Base-by-base conservation (phyloP, 2,888 invertebrate genomes). In the Hirtodrosophila histrioides region DNA sequence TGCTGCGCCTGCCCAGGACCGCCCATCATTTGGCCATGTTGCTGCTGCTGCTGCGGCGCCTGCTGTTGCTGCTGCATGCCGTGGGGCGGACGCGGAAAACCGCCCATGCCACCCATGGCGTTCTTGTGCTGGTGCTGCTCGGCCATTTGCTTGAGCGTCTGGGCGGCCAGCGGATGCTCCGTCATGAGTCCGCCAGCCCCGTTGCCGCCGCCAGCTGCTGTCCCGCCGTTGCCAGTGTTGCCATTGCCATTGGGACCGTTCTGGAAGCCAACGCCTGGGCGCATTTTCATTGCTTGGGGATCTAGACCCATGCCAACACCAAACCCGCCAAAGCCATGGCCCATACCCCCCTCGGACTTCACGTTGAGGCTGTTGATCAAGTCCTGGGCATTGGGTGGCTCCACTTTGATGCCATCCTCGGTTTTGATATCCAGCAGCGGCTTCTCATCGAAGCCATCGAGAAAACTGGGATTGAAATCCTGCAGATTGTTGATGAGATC, bases 71-170 rank as follows among this genome's bases (percentile, higher is more conserved):
- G 90, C 46, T 90, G 91, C 78, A 90, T 90, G 67, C 72, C 78
- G 27, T 83, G 82, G 5, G 91, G 91, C 2, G 92, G 91, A 2
- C 85, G 91, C 90, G 92, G 94, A 90, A 93, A 93, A 48, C 88
- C 91, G 51, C 88, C 91, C 91, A 94, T 92, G 63, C 90, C 95
- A 2, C 95, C 95, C 90, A 95, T 93, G 77, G 94, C 95, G 74
- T 94, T 94, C 90, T 96, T 95, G 92, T 97, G 97, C 92, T 98
- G 98, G 92, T 98, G 98, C 91, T 98, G 98, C 91, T 98, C 98
- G 37, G 98, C 98, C 98, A 98, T 98, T 89, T 98, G 98, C 91
- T 98, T 98, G 53, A 98, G 93, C 0, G 98, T 98, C 92, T 98
- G 97, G 48, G 98, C 98, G 0, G 98, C 98, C 24, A 98, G 96